A percentile compares a stretch with the other conserved stretches of the same genome.
These are phyloP conservation scores for Halichoeres trimaculatus DNA, from an alignment of 2,113 vertebrate species.

Conservation along the genomic window DNA sequence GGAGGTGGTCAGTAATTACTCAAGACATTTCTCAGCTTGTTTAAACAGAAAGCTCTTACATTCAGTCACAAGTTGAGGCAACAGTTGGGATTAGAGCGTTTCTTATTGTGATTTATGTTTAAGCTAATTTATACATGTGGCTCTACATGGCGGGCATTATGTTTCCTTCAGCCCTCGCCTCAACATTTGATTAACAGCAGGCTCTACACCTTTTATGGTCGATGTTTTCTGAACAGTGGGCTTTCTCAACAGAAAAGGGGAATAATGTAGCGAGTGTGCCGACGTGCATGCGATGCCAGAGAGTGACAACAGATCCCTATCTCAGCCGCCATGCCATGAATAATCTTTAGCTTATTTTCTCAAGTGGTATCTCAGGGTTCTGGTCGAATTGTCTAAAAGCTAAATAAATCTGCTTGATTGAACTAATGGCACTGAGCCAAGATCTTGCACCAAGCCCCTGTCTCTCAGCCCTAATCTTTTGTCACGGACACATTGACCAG, in stretches of 20 bases:
- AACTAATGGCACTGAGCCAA: conserved; percentile 78
- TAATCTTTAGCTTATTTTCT: conserved; percentile 75
- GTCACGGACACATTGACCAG: conserved; percentile 76
- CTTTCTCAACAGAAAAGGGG: conserved; percentile 27
- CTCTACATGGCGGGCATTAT: conserved; percentile 25
- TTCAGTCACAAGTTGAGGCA: conserved; percentile 14
- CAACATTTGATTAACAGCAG: conserved; percentile 42
- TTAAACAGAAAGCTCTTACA: conserved; percentile 44
- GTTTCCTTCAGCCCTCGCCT: conserved; percentile 51
- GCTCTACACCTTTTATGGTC: conserved; percentile 19
- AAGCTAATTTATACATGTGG: conserved; percentile 22
- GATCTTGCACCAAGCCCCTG: conserved; percentile 67
- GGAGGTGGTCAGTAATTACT: conserved; percentile 46
- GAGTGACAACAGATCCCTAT: conserved; percentile 69
- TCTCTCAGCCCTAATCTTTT: conserved; percentile 73
- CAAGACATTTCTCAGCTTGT: conserved; percentile 40
- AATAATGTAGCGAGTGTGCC: conserved; percentile 50
- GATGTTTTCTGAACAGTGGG: conserved; percentile 37
- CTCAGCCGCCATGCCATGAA: conserved; percentile 68
- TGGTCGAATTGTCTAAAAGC: conserved; percentile 78
- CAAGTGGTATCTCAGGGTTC: conserved; percentile 72
- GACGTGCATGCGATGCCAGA: conserved; percentile 45
- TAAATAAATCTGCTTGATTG: conserved; percentile 80
- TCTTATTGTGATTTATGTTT: conserved; percentile 36
- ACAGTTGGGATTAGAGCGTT: conserved; percentile 6